phyloP scores from a whole-genome alignment of 2,888 invertebrate species.

The Tribolium freemani region DNA sequence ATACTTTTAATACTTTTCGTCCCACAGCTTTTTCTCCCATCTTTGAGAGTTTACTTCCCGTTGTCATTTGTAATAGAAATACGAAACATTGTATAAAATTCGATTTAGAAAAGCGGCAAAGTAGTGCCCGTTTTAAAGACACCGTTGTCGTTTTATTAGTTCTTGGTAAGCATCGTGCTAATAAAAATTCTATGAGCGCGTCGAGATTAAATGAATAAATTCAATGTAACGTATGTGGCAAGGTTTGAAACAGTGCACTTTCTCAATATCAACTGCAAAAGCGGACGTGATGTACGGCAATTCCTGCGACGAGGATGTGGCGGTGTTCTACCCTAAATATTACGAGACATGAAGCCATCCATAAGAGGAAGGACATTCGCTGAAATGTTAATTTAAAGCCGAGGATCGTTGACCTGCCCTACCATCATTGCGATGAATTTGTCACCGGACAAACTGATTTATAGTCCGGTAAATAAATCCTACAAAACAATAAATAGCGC shows the following conservation, averaged over 20 bases:
- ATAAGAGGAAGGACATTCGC: conserved; percentile 32
- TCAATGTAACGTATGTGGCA: conserved; percentile 36
- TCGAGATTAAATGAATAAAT: conserved; percentile 41
- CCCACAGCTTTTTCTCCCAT: background rate
- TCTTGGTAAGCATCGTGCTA: conserved; percentile 17
- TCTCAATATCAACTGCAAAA: conserved; percentile 45
- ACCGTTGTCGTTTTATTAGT: conserved; percentile 26
- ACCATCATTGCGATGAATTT: conserved; percentile 25
- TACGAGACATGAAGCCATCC: conserved; percentile 28
- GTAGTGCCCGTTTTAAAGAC: conserved; percentile 19
- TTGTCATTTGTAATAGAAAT: background rate
- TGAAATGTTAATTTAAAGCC: conserved; percentile 37
- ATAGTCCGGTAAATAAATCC: conserved; percentile 36
- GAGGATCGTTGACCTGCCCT: conserved; percentile 28
- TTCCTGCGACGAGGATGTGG: conserved; percentile 32
- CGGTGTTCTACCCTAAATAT: conserved; percentile 23
- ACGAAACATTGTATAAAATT: background rate
- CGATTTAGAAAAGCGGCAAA: background rate
- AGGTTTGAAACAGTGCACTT: conserved; percentile 37
- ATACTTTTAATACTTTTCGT: conserved; percentile 22
- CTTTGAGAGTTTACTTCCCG: background rate
- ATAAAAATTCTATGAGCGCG: conserved; percentile 34
- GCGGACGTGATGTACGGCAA: conserved; percentile 46
- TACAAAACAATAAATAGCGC: conserved; percentile 36
- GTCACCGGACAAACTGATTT: conserved; percentile 34